Conservation (phyloP, 2,888 invertebrate genomes). For the Morinoia aosen region DNA sequence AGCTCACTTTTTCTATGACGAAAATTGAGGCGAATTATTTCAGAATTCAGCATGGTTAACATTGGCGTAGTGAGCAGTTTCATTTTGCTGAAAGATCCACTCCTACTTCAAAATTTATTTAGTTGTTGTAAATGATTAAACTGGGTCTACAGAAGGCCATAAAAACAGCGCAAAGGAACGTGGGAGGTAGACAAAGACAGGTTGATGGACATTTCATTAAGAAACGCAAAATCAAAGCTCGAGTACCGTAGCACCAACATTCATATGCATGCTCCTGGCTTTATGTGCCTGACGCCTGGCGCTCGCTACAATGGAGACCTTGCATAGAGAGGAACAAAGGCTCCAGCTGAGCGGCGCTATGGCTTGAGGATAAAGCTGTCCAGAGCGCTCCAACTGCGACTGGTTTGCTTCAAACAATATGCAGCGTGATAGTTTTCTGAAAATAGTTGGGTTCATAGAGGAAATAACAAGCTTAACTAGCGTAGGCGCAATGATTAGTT, state of each 20-base stretch:
- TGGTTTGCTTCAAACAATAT: background rate
- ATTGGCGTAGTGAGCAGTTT: no score
- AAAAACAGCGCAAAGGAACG: no score
- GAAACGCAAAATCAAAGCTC: background rate
- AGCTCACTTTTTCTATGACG: no score
- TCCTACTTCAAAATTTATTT: background rate
- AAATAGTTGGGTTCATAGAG: no score
- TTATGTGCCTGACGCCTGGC: background rate
- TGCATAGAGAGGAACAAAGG: background rate
- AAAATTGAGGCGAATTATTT: no score
- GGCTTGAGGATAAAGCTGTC: background rate
- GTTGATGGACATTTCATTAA: background rate
- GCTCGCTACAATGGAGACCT: background rate
- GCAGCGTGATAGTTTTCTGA: no score
- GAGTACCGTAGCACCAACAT: background rate
- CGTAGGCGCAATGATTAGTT: no score
- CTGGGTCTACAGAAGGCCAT: background rate
- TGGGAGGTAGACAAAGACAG: no score
- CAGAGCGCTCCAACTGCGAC: background rate
- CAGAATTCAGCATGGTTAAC: no score
- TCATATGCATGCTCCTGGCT: background rate
- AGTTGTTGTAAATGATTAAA: background rate
- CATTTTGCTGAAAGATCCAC: background rate
- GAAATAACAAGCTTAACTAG: no score
- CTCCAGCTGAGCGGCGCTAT: background rate